Evolutionary conservation across 1,140 invertebrate genomes (phyloP).

Genomic region (Drosophila watanabei): DNA sequence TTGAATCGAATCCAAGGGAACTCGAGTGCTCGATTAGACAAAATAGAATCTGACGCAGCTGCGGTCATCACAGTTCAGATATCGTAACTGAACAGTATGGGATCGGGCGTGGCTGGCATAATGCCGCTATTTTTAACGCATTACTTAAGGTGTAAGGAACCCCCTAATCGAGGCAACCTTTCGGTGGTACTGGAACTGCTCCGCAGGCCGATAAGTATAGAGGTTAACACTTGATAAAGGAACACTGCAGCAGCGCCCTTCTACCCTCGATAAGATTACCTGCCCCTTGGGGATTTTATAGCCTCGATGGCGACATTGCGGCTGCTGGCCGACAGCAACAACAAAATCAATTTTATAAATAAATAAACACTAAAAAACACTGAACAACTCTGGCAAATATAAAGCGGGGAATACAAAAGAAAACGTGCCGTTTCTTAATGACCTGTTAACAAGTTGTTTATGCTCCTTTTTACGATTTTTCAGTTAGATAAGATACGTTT

Average conservation of each 20-base stretch:
- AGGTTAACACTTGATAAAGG: slow-evolving; percentile 51
- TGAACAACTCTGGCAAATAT: background rate
- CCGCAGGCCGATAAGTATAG: slow-evolving; percentile 36
- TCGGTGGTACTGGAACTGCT: slow-evolving; percentile 12
- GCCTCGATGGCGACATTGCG: slow-evolving; percentile 36
- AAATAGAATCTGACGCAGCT: slow-evolving; percentile 52
- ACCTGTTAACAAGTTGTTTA: slow-evolving; percentile 38
- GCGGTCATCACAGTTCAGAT: slow-evolving; percentile 46
- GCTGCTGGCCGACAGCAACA: slow-evolving; percentile 25
- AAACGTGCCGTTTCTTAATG: slow-evolving; percentile 46
- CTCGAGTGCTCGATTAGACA: slow-evolving; percentile 37
- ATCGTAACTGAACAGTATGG: slow-evolving; percentile 18
- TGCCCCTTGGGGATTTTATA: slow-evolving; percentile 12
- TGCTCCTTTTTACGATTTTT: slow-evolving; percentile 24
- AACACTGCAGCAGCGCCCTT: slow-evolving; percentile 29
- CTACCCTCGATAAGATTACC: slow-evolving; percentile 36
- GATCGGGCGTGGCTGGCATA: slow-evolving; percentile 38
- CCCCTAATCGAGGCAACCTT: slow-evolving; percentile 44
- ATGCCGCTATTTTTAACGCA: slow-evolving; percentile 49
- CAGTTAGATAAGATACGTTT: slow-evolving; percentile 29
- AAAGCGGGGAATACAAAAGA: background rate
- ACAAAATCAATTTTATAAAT: slow-evolving; percentile 26
- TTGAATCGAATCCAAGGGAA: slow-evolving; percentile 15
- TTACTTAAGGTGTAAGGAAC: slow-evolving; percentile 56
- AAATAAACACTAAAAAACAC: slow-evolving; percentile 10